Base-by-base conservation (phyloP, 1,140 invertebrate genomes). In the Phenacoccus solenopsis region DNA sequence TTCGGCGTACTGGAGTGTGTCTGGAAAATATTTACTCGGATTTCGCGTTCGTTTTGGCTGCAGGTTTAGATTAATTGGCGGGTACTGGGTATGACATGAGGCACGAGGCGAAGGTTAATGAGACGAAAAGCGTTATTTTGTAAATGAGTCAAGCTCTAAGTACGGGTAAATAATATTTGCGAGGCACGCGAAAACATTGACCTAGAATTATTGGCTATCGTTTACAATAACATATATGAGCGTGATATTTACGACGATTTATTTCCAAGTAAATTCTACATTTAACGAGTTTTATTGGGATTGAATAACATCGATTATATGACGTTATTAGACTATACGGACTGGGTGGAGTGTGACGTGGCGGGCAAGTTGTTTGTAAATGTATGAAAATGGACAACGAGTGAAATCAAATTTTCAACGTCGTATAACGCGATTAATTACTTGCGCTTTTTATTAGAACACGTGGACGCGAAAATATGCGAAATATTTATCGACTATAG, bases 241-340 rank as follows among this genome's bases (percentile, higher is more conserved):
- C 30, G 30, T 32, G 13, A 32, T 7, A 32, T 32, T 32, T 32
- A 32, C 38, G 13, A 49, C 16, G 5, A 49, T 49, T 49, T 49
- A 16, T 49, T 9, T 2, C 4, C 20, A 49, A 49, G 20, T 49
- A 49, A 4, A 49, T 49, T 16, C 38, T n/a, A 49, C 5, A 49
- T 49, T 49, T 49, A 49, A 49, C 38, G 38, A 49, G 38, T 49
- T 49, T n/a, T n/a, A n/a, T n/a, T n/a, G n/a, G n/a, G n/a, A n/a
- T n/a, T n/a, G n/a, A n/a, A n/a, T n/a, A n/a, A n/a, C n/a, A n/a
- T n/a, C n/a, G n/a, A n/a, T n/a, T n/a, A n/a, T n/a, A n/a, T n/a
- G n/a, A n/a, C n/a, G n/a, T n/a, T n/a, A n/a, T n/a, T n/a, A n/a
- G n/a, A n/a, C n/a, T n/a, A n/a, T n/a, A n/a, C n/a, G n/a, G n/a